Evolutionary conservation across 2,113 vertebrate genomes (phyloP), one percentile per base, ranked within the genome.

Genomic region (Actenoides lindsayi): DNA sequence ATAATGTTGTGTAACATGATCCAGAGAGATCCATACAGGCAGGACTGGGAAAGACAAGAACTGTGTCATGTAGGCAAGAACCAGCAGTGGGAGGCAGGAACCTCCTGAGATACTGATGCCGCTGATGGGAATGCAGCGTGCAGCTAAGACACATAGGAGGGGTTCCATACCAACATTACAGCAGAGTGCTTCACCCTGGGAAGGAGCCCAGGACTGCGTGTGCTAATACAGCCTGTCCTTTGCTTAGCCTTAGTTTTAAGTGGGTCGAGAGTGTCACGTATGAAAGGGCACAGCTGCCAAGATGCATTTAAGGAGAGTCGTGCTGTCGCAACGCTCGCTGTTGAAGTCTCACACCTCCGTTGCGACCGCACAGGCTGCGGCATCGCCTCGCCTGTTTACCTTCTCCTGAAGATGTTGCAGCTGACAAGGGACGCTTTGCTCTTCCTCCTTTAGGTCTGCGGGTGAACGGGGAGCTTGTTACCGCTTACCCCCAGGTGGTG

Each of bases 401-500:
- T 84, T 83, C 30, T 71, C 6, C 39, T 83, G 68, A 69, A 76
- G 69, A 33, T 30, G 30, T 65, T 74, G 17, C 41, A n/a, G 44
- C 74, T 93, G 31, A 74, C 3, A 35, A 35, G 77, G 25, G 24
- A 13, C 88, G 25, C 17, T 74, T 81, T 94, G 51, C 5, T 85
- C 59, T 77, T 68, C 67, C 63, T 16, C 94, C 13, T 95, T 57
- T 24, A 98, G 98, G 98, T 83, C 97, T 98, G 4, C 97, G 98
- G 73, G 98, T 98, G 81, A 98, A 97, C 57, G 98, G 98, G 48
- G 98, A 98, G 63, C 94, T 98, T 48, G 91, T 98, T 67, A 98
- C 98, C 76, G 97, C 98, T 76, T 98, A 98, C 69, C 98, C 98
- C 0, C 98, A 98, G 65, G 98, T 98, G 83, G 98, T 98, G 57